These are phyloP conservation scores for Mastomys coucha DNA, from an alignment of 2,113 vertebrate species.

Conservation along the genomic window DNA sequence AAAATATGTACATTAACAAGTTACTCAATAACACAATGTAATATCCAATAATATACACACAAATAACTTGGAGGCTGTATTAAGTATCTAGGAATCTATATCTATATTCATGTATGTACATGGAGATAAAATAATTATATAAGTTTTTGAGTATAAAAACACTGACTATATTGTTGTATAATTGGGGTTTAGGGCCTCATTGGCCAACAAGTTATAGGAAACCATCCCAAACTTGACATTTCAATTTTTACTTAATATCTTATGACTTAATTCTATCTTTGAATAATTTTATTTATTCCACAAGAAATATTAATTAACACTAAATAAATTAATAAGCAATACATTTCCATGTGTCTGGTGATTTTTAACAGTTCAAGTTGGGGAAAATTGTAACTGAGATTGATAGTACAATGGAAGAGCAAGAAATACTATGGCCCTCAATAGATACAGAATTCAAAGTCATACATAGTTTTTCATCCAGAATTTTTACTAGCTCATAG, in stretches of 20 bases:
- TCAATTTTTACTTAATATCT: neutral
- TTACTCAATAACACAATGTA: neutral
- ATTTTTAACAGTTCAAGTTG: neutral
- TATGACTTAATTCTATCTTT: neutral
- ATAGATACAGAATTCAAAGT: neutral
- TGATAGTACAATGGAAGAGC: neutral
- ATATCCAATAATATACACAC: neutral
- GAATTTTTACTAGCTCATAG: neutral
- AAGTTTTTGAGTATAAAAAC: neutral
- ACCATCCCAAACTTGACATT: accelerated
- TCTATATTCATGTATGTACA: neutral
- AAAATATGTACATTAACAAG: neutral
- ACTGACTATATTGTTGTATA: neutral
- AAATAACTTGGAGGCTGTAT: neutral
- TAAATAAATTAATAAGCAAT: neutral
- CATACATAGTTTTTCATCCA: neutral
- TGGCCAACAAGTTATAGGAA: neutral
- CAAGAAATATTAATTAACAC: neutral
- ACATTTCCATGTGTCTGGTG: neutral
- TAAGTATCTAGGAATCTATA: neutral
- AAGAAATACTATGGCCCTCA: neutral
- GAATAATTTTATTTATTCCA: neutral
- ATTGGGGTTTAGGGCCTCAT: neutral
- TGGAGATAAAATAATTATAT: neutral
- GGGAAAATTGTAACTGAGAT: neutral